A percentile compares a stretch with the other conserved stretches of the same genome.
Conservation (phyloP, 2,113 vertebrate genomes). For the Coptodon rendalli region DNA sequence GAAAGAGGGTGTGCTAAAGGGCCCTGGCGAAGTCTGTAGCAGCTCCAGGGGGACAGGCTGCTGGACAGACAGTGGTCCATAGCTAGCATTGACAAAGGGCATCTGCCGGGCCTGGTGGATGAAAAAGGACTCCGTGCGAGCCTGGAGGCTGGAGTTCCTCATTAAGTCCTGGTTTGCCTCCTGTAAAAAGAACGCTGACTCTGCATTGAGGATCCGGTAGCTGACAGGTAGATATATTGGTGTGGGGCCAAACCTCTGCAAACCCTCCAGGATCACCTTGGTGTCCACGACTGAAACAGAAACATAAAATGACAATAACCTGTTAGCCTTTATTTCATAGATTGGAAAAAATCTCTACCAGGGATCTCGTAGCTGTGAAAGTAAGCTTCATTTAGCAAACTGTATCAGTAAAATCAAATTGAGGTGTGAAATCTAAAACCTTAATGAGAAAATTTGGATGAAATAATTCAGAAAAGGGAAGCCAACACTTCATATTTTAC, state of each 20-base stretch:
- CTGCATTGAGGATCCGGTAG: conserved; percentile 78
- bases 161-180: conserved; percentile 82
- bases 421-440: conserved; percentile 18
- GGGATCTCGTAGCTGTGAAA: neutral
- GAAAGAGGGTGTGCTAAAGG: conserved; percentile 57
- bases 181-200: conserved; percentile 85
- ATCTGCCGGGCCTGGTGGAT: conserved; percentile 77
- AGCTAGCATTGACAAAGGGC: conserved; percentile 82
- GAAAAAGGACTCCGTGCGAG: conserved; percentile 85
- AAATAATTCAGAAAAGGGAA: conserved; percentile 10
- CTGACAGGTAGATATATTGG: conserved; percentile 89
- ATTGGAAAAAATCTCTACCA: neutral
- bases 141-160: conserved; percentile 87
- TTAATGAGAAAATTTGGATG: neutral
- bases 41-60: conserved; percentile 81
- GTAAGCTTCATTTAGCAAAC: neutral
- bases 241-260: conserved; percentile 76
- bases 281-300: conserved; percentile 75
- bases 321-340: neutral
- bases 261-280: conserved; percentile 72
- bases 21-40: conserved; percentile 61
- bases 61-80: conserved; percentile 82
- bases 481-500: neutral
- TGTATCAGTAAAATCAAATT: neutral
- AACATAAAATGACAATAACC: conserved; percentile 8